Base-by-base conservation (phyloP, 2,888 invertebrate genomes). In the Torymus tubicola region DNA sequence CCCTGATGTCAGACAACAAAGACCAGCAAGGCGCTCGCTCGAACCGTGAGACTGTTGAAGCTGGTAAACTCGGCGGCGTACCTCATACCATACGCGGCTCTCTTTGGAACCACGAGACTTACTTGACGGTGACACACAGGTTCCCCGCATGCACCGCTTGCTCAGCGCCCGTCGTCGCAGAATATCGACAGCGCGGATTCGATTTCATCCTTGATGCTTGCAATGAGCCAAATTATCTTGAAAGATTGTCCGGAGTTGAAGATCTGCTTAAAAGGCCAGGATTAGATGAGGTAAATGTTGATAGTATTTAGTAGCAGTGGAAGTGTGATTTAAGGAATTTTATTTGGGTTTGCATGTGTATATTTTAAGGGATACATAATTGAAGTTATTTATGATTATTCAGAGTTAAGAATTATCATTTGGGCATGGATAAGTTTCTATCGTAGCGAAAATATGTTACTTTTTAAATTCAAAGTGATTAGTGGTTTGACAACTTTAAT, bases 71-170 rank as follows among this genome's bases (percentile, higher is more conserved):
- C 0, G 98, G 99, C 0, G 92, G 96, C 0, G 92, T 98, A 50
- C 98, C 99, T 0, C 99, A 99, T 90, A 96, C 98, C 5, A 96
- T 99, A 84, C 93, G 99, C 57, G 99, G 99, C 0, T 98, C 97
- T 90, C 92, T 99, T 3, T 95, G 96, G 84, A 94, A 94, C 61
- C 97, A 95, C 89, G 95, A 95, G 84, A 95, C 95, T 70, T 94
- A 98, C 58, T 90, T 95, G 74, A 98, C 98, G 0, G 96, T 97
- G 1, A 96, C 97, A 61, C 93, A 94, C 71, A 95, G 96, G 86
- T 99, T 98, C 92, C 93, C 94, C 75, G 95, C 96, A 84, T 99
- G 99, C 88, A 96, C 98, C 64, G 99, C 98, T 0, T 99, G 99
- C 89, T 98, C 98, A 0, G 91, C 81, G 18, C 88, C 90, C 18